Evolutionary conservation across 1,140 invertebrate genomes (phyloP), one percentile per base, ranked within the genome.

Genomic region (Neodiprion fabricii): DNA sequence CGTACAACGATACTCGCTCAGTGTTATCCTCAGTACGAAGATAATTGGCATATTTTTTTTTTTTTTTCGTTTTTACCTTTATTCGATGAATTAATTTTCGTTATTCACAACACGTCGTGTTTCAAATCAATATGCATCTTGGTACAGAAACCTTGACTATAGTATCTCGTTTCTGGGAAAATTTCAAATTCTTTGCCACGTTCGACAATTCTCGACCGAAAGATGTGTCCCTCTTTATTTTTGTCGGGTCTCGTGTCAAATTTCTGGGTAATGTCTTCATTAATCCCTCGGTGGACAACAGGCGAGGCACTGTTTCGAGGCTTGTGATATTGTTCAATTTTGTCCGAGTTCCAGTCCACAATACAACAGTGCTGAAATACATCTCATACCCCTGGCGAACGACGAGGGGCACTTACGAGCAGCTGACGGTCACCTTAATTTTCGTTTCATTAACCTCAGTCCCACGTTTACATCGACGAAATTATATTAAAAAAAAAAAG

Each of bases 391-490:
- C 53, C 17, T 21, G 17, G 76, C 72, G 73, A 75, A 21, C 79
- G 77, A 82, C 76, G 78, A 66, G 74, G 74, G 74, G 74, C 65
- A 77, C 79, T 82, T 80, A 73, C 67, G 67, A 72, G 65, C 80
- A 82, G 72, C 80, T 82, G 80, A 82, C 80, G 80, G 77, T 12
- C 69, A 68, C 67, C 80, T 81, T 82, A 81, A 82, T 80, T 81
- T 70, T 79, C 80, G 66, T 82, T 82, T 82, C 75, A 82, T 82
- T 81, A 80, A 74, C 76, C 75, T 12, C 70, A 61, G 40, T 28
- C 69, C 70, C 66, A 76, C 72, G 2, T 61, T 61, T 61, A 61
- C n/a, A 61, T 61, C n/a, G 11, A 40, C 53, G 53, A 61, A 61
- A 61, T 61, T 61, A 8, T n/a, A 61, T 61, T 1, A 61, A 61